A percentile compares a stretch with the other conserved stretches of the same genome.
These are phyloP conservation scores for Drosophila guanche DNA, from an alignment of 1,140 invertebrate genomes.

Conservation along the genomic window DNA sequence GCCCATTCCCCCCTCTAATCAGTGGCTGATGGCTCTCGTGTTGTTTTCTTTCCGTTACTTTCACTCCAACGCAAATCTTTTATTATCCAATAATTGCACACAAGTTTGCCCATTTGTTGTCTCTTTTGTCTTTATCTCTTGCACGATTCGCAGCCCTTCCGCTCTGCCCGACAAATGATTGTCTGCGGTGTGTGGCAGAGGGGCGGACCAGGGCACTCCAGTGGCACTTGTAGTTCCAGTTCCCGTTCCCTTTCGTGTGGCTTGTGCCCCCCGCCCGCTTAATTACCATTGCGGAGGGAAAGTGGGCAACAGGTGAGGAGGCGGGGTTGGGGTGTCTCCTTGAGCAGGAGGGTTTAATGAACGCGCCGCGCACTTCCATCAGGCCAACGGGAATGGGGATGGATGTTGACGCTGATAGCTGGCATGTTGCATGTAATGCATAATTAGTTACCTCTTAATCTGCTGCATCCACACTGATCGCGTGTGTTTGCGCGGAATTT, in stretches of 20 bases:
- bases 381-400: slow-evolving; percentile 26
- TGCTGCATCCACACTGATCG: slow-evolving; percentile 55
- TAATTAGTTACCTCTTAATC: slow-evolving; percentile 75
- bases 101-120: slow-evolving; percentile 13
- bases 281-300: neutral
- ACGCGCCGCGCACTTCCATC: slow-evolving; percentile 41
- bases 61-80: slow-evolving; percentile 23
- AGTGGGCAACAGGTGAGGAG: slow-evolving; percentile 23
- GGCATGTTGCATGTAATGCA: slow-evolving; percentile 60
- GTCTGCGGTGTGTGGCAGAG: neutral
- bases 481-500: slow-evolving; percentile 57
- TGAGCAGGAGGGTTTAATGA: slow-evolving; percentile 16
- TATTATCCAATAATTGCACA: slow-evolving; percentile 34
- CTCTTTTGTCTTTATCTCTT: slow-evolving; percentile 28
- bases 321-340: neutral
- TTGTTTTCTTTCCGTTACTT: slow-evolving; percentile 16
- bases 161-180: slow-evolving; percentile 27
- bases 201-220: neutral
- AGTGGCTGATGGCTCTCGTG: neutral
- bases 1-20: neutral
- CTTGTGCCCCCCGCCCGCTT: slow-evolving; percentile 15
- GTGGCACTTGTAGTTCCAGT: slow-evolving; percentile 14
- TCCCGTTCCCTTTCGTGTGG: slow-evolving; percentile 34
- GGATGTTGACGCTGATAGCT: slow-evolving; percentile 13
- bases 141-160: slow-evolving; percentile 12